Conservation (phyloP, 2,113 vertebrate species). For the Ibidorhyncha struthersii region DNA sequence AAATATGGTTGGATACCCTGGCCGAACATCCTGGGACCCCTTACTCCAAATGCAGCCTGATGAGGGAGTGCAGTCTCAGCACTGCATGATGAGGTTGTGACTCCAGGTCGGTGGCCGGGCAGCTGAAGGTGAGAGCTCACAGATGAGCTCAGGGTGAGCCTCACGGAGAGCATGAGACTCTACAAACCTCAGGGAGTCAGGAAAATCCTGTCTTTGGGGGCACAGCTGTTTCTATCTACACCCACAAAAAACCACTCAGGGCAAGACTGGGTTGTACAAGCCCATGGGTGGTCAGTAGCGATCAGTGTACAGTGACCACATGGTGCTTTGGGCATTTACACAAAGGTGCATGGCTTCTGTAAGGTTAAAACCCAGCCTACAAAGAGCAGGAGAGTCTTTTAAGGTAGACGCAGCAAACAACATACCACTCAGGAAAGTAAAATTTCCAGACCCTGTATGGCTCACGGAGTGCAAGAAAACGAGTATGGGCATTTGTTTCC, state of each 20-base stretch:
- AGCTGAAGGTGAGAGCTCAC: neutral
- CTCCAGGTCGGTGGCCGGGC: neutral
- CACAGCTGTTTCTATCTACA: neutral
- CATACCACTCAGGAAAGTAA: neutral
- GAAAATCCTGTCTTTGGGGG: neutral
- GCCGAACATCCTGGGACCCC: neutral
- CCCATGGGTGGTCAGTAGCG: fast-evolving
- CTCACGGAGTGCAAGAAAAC: neutral
- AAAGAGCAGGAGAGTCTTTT: neutral
- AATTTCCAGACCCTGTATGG: neutral
- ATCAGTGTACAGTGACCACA: fast-evolving
- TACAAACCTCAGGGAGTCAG: neutral
- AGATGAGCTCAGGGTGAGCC: neutral
- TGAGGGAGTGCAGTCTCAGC: fast-evolving
- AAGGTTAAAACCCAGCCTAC: neutral
- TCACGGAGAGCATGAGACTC: fast-evolving
- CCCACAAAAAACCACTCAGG: neutral
- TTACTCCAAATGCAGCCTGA: neutral
- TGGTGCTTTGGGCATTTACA: neutral
- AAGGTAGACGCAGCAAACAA: neutral
- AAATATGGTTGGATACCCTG: neutral
- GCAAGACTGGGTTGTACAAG: neutral
- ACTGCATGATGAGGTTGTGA: fast-evolving
- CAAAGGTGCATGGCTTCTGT: neutral
- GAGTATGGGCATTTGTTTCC: neutral